Conservation (phyloP, 2,888 invertebrate species). For the Caradrina kadenii region DNA sequence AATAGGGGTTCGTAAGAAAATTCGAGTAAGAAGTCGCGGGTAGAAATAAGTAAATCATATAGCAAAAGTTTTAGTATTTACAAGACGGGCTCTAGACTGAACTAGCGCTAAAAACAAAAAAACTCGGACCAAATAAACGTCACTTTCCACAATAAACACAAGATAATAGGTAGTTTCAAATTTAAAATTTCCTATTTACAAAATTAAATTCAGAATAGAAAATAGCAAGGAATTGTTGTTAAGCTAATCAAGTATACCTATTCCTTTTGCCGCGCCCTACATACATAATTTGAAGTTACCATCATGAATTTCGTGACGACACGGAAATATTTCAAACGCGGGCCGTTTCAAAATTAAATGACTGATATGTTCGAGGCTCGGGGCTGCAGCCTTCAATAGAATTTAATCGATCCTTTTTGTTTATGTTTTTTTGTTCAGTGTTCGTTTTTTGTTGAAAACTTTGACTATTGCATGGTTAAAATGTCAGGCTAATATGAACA, state of each 20-base stretch:
- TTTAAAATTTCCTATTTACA: background rate
- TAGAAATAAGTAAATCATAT: no score
- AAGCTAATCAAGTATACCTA: conserved; percentile 57
- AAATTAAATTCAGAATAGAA: conserved; percentile 7
- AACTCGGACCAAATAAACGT: background rate
- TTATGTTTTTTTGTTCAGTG: conserved; percentile 15
- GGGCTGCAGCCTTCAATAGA: conserved; percentile 23
- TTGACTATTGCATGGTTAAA: background rate
- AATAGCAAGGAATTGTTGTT: conserved; percentile 12
- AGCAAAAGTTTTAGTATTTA: no score
- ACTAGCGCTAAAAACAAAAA: background rate
- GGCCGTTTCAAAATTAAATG: conserved; percentile 65
- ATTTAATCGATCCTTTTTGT: conserved; percentile 34
- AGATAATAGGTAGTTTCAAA: background rate
- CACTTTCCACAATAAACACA: background rate
- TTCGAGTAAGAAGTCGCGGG: no score
- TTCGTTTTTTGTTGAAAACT: background rate
- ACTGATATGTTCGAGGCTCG: conserved; percentile 52
- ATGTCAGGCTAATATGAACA: background rate
- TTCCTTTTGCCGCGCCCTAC: conserved; percentile 74
- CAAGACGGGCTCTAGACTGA: no score
- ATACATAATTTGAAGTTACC: conserved; percentile 78
- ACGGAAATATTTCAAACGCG: conserved; percentile 72
- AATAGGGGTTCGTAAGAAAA: no score
- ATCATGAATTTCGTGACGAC: conserved; percentile 73